These are phyloP conservation scores for Lithophane ornitopus DNA, from an alignment of 2,888 invertebrate species.

Conservation along the genomic window DNA sequence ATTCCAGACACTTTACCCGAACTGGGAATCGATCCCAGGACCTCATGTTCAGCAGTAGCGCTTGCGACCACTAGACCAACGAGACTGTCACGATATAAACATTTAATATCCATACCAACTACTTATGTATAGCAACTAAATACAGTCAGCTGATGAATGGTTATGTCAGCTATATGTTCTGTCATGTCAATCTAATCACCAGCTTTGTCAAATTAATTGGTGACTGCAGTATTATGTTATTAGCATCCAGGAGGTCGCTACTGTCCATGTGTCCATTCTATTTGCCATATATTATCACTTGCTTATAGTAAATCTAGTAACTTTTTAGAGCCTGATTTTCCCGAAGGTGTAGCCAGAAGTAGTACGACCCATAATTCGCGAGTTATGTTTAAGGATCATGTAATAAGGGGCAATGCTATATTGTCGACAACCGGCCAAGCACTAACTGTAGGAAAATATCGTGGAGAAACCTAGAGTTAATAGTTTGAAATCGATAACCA, in stretches of 20 bases:
- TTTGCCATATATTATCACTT: not conserved
- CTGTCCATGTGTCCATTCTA: not conserved
- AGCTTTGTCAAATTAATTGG: not conserved
- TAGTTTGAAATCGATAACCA: not conserved
- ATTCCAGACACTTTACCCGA: no score
- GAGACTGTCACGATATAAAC: not conserved
- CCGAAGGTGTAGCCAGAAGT: not conserved
- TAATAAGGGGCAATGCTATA: not conserved
- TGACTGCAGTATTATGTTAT: not conserved
- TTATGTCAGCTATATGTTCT: not conserved
- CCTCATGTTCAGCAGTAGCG: no score
- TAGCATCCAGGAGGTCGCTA: not conserved
- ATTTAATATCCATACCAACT: conserved; percentile 4
- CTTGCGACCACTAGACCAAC: no score
- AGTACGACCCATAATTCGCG: not conserved
- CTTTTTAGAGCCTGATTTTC: not conserved
- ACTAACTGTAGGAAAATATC: not conserved
- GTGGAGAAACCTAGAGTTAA: not conserved
- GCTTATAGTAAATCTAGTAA: not conserved
- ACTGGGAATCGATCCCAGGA: no score
- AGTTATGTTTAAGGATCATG: not conserved
- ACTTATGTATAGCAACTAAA: not conserved
- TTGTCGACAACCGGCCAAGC: not conserved
- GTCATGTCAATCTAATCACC: conserved; percentile 2
- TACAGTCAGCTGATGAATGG: not conserved